Evolutionary conservation across 2,797 vertebrate species (phyloP).

Genomic region (Agapornis canus): DNA sequence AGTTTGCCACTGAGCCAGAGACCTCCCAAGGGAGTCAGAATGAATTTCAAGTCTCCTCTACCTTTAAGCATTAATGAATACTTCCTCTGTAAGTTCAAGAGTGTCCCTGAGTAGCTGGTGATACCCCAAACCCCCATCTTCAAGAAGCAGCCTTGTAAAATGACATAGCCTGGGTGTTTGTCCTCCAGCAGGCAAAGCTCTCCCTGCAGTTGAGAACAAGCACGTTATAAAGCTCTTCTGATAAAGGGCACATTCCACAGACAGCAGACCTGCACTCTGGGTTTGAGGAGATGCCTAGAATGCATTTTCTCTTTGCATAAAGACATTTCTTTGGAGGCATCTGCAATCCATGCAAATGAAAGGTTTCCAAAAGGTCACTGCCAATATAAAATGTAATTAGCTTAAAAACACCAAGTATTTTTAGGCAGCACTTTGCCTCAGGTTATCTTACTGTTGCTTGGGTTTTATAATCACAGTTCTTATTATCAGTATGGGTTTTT

Average conservation of each 20-base stretch:
- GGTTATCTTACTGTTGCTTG: slow-evolving; percentile 8
- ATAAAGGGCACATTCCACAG: background rate
- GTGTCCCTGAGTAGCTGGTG: background rate
- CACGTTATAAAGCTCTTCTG: background rate
- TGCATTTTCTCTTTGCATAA: background rate
- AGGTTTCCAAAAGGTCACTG: slow-evolving; percentile 41
- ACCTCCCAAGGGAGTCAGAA: background rate
- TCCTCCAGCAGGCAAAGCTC: background rate
- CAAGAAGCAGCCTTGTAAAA: background rate
- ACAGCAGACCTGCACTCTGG: background rate
- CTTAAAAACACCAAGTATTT: slow-evolving; percentile 52
- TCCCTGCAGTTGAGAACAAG: background rate
- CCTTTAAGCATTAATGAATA: background rate
- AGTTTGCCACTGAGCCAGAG: background rate
- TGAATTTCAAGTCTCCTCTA: background rate
- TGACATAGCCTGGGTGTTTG: background rate
- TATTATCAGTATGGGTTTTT: background rate
- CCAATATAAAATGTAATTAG: slow-evolving; percentile 50
- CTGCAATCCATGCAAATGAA: slow-evolving; percentile 30
- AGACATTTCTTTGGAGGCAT: slow-evolving; percentile 1
- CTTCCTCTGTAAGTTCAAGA: background rate
- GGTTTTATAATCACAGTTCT: slow-evolving; percentile 2
- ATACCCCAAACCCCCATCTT: background rate
- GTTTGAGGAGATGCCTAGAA: background rate
- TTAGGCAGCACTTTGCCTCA: slow-evolving; percentile 25